These are phyloP conservation scores for Regulus satrapa DNA, from an alignment of 2,113 vertebrate species.

Conservation along the genomic window DNA sequence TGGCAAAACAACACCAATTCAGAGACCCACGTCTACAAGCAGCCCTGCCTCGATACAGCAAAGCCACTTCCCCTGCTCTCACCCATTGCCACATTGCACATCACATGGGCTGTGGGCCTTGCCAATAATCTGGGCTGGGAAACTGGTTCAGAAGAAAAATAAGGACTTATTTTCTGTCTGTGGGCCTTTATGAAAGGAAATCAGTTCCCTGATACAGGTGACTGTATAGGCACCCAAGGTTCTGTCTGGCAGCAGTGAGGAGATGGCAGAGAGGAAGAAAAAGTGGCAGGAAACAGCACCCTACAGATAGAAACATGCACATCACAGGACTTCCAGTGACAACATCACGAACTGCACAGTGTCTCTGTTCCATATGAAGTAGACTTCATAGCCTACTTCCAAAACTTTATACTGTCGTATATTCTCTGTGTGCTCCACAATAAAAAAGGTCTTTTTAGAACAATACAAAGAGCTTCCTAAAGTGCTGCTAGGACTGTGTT, in stretches of 20 bases:
- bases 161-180: background rate
- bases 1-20: background rate
- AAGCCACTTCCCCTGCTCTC: background rate
- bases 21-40: fast-evolving
- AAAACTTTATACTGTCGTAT: background rate
- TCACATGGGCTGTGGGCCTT: too few species aligned
- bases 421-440: background rate
- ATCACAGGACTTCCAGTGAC: background rate
- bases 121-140: background rate
- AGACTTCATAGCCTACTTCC: constrained; percentile 4
- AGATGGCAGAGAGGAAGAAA: background rate
- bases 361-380: background rate
- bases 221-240: background rate
- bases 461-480: background rate
- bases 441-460: background rate
- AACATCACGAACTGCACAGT: background rate
- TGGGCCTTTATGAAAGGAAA: background rate
- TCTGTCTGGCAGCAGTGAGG: background rate
- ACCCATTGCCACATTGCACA: too few species aligned
- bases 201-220: background rate
- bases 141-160: background rate
- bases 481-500: background rate
- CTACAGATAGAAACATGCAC: background rate
- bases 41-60: background rate
- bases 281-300: background rate